A percentile compares a stretch with the other conserved stretches of the same genome.
These are phyloP conservation scores for Eilema depressum DNA, from an alignment of 2,888 invertebrate genomes.

Conservation along the genomic window DNA sequence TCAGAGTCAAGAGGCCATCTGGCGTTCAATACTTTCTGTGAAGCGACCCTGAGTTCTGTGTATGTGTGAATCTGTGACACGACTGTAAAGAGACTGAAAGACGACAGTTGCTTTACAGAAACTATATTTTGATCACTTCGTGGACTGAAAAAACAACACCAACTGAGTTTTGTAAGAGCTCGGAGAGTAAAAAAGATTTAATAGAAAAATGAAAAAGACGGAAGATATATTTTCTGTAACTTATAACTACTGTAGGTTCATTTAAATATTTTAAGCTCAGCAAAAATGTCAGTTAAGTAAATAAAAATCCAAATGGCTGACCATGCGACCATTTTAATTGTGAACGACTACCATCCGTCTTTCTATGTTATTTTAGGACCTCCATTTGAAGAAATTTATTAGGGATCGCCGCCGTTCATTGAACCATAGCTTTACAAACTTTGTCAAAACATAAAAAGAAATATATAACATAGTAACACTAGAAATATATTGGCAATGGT, in stretches of 20 bases:
- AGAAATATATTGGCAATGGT: not conserved
- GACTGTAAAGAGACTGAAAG: too few relatives aligned
- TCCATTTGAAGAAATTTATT: constrained; percentile 20
- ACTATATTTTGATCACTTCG: too few relatives aligned
- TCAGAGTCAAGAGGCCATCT: too few relatives aligned
- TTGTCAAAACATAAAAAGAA: not conserved
- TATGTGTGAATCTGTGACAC: too few relatives aligned
- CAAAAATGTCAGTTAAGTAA: not conserved
- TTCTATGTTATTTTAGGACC: constrained; percentile 27
- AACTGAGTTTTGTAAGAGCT: too few relatives aligned
- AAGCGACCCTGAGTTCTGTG: too few relatives aligned
- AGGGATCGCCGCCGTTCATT: constrained; percentile 8
- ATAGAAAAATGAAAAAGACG: too few relatives aligned
- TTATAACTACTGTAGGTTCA: not conserved
- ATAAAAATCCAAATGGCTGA: constrained; percentile 1
- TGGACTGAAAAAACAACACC: too few relatives aligned
- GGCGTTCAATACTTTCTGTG: too few relatives aligned
- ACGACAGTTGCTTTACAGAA: too few relatives aligned
- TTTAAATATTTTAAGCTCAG: not conserved
- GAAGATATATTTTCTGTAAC: too few relatives aligned
- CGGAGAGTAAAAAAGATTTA: too few relatives aligned
- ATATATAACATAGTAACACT: not conserved
- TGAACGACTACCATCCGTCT: constrained; percentile 20
- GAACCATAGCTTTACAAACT: not conserved
- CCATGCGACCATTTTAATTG: constrained; percentile 4